Conservation (phyloP, 2,113 vertebrate species). For the Uria aalge region DNA sequence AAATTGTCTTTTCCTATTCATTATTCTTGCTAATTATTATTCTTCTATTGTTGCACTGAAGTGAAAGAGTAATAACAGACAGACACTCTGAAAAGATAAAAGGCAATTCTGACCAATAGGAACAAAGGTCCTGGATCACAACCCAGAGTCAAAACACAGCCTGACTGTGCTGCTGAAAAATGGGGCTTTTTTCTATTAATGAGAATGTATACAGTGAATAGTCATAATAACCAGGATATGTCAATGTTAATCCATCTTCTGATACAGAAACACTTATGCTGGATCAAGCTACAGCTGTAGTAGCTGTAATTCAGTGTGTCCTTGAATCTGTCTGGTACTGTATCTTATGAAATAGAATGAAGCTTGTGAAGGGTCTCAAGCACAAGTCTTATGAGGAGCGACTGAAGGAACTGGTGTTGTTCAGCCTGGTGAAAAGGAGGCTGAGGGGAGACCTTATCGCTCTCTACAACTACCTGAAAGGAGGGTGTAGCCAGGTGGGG, state of each 20-base stretch:
- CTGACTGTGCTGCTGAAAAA: neutral
- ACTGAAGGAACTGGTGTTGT: neutral
- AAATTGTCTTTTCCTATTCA: accelerated
- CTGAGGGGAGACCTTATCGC: neutral
- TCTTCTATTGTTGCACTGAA: neutral
- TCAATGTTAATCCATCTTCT: neutral
- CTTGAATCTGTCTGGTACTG: neutral
- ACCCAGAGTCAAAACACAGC: neutral
- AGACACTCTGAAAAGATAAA: neutral
- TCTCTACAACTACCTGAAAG: neutral
- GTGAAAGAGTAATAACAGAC: neutral
- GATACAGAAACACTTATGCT: neutral
- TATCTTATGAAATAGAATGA: neutral
- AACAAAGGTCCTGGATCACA: neutral
- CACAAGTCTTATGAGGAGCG: neutral
- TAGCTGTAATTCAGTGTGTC: neutral
- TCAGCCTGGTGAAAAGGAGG: neutral
- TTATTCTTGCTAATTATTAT: neutral
- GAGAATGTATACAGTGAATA: neutral
- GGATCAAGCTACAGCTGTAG: neutral
- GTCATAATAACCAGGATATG: neutral
- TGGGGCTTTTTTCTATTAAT: neutral
- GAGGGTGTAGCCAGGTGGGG: neutral
- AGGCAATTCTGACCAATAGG: neutral
- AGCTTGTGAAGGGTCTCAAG: neutral